phyloP scores from a whole-genome alignment of 2,888 invertebrate genomes.

The Mylabris sibirica region DNA sequence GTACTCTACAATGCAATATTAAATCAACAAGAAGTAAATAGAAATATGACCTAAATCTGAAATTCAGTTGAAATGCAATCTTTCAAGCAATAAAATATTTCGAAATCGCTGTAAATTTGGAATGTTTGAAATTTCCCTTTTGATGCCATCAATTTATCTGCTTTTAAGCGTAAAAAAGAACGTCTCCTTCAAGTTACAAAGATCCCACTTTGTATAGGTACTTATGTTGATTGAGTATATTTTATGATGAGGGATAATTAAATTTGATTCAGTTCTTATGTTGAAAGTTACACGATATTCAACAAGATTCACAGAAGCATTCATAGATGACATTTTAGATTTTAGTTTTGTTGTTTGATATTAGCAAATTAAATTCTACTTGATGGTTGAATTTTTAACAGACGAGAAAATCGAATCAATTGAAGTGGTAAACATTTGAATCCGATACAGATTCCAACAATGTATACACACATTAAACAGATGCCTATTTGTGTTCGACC shows the following conservation, averaged over 20 bases:
- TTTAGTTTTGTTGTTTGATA: too few relatives aligned
- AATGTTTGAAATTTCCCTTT: neutral
- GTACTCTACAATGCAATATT: neutral
- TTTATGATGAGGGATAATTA: neutral
- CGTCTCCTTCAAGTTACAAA: neutral
- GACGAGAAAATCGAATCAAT: neutral
- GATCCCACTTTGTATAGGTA: too few relatives aligned
- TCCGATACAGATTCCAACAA: neutral
- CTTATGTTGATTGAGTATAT: too few relatives aligned
- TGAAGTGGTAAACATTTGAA: neutral
- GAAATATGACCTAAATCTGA: neutral
- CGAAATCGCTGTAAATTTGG: neutral
- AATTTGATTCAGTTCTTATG: too few relatives aligned
- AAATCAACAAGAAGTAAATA: neutral
- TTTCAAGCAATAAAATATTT: constrained; percentile 2
- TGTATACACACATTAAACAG: neutral
- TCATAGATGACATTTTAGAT: too few relatives aligned
- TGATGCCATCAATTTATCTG: neutral
- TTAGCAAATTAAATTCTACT: too few relatives aligned
- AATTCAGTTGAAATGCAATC: neutral
- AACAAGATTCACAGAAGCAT: neutral
- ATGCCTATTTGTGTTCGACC: neutral
- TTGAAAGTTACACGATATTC: too few relatives aligned
- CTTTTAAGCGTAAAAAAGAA: neutral
- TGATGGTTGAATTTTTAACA: too few relatives aligned